These are phyloP conservation scores for Pristionchus mayeri DNA, from an alignment of 2,888 invertebrate species.

Conservation along the genomic window DNA sequence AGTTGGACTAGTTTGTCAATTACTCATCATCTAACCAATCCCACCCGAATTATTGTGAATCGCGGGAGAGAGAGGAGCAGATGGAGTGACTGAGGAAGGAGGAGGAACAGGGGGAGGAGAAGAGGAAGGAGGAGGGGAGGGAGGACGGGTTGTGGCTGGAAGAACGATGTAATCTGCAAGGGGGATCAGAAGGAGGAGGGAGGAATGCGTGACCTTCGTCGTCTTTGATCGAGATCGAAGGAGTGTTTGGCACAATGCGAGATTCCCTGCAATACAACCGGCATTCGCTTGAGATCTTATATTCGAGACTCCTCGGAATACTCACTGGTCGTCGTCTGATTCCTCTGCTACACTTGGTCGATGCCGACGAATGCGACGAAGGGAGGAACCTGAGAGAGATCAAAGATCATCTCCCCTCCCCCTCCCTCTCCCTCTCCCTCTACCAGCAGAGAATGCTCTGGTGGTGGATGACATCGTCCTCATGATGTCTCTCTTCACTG, in stretches of 20 bases:
- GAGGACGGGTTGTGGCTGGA: conserved; percentile 26
- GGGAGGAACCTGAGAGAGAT: conserved; percentile 15
- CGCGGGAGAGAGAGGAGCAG: conserved; percentile 25
- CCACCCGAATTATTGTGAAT: background rate
- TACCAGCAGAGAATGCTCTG: conserved; percentile 38
- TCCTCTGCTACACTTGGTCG: conserved; percentile 65
- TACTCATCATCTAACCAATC: background rate
- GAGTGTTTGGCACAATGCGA: background rate
- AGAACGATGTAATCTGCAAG: conserved; percentile 23
- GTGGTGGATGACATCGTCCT: conserved; percentile 74
- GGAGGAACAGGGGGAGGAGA: background rate
- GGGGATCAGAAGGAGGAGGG: background rate
- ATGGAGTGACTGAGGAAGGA: background rate
- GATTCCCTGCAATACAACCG: background rate
- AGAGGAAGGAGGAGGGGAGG: conserved; percentile 5
- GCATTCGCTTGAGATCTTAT: background rate
- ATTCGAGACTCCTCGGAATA: background rate
- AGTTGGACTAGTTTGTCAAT: background rate
- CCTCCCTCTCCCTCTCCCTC: background rate
- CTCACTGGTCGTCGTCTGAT: conserved; percentile 33
- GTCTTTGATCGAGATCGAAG: background rate
- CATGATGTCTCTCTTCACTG: conserved; percentile 79
- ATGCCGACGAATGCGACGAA: conserved; percentile 53
- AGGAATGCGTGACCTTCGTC: background rate
- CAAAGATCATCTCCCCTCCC: background rate